phyloP scores from a whole-genome alignment of 2,113 vertebrate species.

The Pheucticus melanocephalus region DNA sequence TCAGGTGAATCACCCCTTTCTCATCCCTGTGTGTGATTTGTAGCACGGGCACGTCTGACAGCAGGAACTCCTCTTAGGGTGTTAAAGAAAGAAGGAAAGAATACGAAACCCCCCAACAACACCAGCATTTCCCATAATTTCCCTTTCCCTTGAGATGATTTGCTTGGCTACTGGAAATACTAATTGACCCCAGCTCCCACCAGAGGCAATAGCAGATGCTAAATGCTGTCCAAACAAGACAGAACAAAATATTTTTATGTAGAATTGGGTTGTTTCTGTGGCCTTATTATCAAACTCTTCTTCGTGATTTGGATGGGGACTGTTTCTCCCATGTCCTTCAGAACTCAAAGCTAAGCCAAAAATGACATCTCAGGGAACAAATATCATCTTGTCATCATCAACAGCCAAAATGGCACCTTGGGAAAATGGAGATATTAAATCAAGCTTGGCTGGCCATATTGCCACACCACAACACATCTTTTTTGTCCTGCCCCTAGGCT shows the following conservation, averaged over 20 bases:
- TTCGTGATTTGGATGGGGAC: neutral
- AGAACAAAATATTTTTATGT: neutral
- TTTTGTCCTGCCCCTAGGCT: neutral
- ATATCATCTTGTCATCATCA: neutral
- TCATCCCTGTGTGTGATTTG: neutral
- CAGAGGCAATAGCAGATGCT: neutral
- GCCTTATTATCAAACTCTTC: neutral
- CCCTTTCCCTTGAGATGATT: neutral
- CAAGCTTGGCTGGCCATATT: neutral
- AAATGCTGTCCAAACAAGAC: neutral
- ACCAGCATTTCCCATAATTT: neutral
- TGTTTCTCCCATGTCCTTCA: neutral
- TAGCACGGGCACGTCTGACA: neutral
- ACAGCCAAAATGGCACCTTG: neutral
- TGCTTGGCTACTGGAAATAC: neutral
- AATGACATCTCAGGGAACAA: neutral
- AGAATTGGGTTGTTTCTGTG: neutral
- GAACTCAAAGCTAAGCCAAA: neutral
- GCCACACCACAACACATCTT: neutral
- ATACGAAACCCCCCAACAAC: rapidly evolving
- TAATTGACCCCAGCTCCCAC: neutral
- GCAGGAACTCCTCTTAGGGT: neutral
- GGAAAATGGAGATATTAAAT: neutral
- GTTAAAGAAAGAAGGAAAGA: neutral
- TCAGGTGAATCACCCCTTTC: neutral